Evolutionary conservation across 2,888 invertebrate genomes (phyloP).

Genomic region (Ariolimax columbianus): DNA sequence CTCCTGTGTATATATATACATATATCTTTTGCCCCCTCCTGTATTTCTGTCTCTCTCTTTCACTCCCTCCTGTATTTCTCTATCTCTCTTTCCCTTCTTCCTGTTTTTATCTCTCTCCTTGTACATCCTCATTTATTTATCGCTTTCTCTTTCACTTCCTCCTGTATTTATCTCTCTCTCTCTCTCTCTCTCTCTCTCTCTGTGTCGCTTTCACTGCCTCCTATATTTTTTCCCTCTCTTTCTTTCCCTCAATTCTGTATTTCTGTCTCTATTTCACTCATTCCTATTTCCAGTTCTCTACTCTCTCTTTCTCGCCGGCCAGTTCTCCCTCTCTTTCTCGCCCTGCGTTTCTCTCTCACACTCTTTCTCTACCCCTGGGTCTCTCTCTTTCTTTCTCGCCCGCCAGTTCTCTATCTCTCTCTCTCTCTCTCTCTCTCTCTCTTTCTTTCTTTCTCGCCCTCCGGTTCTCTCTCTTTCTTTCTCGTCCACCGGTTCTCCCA

Average conservation of each 20-base stretch:
- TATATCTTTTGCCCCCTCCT: no score
- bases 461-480: not conserved
- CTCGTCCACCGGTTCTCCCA: not conserved
- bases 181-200: conserved; percentile 31
- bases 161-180: conserved; percentile 8
- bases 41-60: no score
- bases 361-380: not conserved
- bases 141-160: not conserved
- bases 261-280: not conserved
- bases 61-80: no score
- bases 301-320: not conserved
- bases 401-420: not conserved
- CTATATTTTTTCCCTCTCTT: not conserved
- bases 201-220: conserved; percentile 18
- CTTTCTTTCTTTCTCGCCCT: not conserved
- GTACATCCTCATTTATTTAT: not conserved
- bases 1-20: no score
- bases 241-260: not conserved
- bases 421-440: not conserved
- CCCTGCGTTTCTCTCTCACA: not conserved
- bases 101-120: not conserved
- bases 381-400: not conserved
- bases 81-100: no score
- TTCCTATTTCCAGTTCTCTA: not conserved
- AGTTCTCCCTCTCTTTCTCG: not conserved